Conservation (phyloP, 1,140 invertebrate species). For the Cepaea nemoralis region DNA sequence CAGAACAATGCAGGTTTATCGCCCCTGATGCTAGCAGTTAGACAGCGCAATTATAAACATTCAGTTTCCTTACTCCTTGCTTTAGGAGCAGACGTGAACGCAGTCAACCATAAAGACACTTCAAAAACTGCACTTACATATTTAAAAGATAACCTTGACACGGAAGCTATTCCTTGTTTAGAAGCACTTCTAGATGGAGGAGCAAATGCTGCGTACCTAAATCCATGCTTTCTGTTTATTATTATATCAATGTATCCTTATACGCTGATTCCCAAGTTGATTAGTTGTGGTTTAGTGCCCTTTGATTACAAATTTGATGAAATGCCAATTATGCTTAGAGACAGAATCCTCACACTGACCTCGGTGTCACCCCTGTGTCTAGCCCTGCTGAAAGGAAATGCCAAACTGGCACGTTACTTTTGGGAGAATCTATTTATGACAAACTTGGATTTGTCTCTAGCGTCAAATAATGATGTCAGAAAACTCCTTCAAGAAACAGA, state of each 20-base stretch:
- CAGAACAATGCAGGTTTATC: background rate
- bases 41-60: too few relatives aligned
- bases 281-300: background rate
- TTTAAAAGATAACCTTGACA: background rate
- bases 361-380: conserved; percentile 5
- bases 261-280: background rate
- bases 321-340: too few relatives aligned
- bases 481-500: background rate
- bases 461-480: background rate
- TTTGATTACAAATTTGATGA: background rate
- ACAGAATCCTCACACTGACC: background rate
- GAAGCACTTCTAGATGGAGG: background rate
- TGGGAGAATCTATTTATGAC: background rate
- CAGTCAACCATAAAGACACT: background rate
- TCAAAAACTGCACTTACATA: background rate
- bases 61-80: background rate
- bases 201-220: background rate
- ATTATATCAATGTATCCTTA: background rate
- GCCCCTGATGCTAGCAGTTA: background rate
- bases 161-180: too few relatives aligned
- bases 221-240: background rate
- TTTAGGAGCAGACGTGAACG: background rate
- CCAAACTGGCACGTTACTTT: background rate
- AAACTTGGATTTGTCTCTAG: background rate
- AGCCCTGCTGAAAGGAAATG: background rate